Evolutionary conservation across 2,113 vertebrate genomes (phyloP).

Genomic region (Silurus asotus): DNA sequence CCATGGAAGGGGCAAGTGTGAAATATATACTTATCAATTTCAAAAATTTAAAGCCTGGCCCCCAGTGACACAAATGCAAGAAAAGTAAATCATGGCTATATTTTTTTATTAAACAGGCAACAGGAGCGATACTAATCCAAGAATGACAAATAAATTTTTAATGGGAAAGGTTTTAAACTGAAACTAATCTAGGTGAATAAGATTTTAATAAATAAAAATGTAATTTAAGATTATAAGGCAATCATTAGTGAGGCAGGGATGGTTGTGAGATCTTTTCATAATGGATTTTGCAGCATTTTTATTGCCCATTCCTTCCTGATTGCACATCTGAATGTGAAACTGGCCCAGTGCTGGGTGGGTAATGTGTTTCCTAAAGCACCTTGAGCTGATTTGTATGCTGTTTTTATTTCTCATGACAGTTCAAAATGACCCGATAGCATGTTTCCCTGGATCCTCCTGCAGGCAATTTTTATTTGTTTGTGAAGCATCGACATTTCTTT

Average conservation of each 20-base stretch:
- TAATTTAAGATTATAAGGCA: background rate
- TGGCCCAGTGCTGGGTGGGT: background rate
- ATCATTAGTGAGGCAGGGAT: background rate
- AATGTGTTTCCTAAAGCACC: background rate
- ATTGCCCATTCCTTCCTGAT: background rate
- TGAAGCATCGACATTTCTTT: background rate
- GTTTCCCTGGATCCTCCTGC: background rate
- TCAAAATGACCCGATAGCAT: background rate
- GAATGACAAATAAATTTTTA: background rate
- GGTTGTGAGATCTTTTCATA: background rate
- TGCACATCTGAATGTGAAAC: background rate
- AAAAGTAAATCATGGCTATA: background rate
- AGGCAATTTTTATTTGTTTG: background rate
- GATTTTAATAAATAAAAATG: background rate
- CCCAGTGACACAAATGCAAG: background rate
- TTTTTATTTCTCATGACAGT: background rate
- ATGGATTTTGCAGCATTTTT: background rate
- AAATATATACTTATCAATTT: constrained; percentile 25
- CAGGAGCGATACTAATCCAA: background rate
- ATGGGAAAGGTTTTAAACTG: constrained; percentile 21
- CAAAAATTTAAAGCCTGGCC: constrained; percentile 32
- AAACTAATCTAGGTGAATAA: background rate
- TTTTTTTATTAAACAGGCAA: background rate
- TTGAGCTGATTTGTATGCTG: background rate
- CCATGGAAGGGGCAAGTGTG: constrained; percentile 15